Evolutionary conservation across 2,888 invertebrate species (phyloP), one percentile per base, ranked within the genome.

Genomic region (Polyommatus icarus): DNA sequence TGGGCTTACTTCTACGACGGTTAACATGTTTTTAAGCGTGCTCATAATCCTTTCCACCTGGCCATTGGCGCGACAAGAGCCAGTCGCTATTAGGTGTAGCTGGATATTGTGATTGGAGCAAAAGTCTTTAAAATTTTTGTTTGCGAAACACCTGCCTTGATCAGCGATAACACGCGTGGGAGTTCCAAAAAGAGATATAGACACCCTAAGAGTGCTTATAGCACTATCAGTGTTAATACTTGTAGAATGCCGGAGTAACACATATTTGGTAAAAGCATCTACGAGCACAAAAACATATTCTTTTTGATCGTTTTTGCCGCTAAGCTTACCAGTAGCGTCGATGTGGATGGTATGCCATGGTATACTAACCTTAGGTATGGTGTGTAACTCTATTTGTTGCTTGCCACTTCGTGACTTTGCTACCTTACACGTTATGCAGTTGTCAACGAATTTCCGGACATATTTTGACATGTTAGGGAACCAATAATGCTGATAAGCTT

Each of bases 31-130:
- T 24, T 24, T 24, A 24, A 24, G 24, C 24, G 24, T 24, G 24
- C 24, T 24, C 24, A 40, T 40, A 40, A 40, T 40, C 40, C 40
- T 8, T 40, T 40, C 40, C 40, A 40, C 40, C 40, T 40, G 40
- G 40, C 40, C 40, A 40, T 40, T 85, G 12, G 83, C 84, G 24
- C 80, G 80, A 76, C 78, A 78, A 32, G 79, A 78, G 7, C 79
- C 78, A 3, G 79, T 80, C 5, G 80, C 79, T 10, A 80, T 80
- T 15, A 82, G 72, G 76, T 80, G 79, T 54, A 80, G n/a, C 0
- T 77, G 6, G 8, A 81, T 80, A 73, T 81, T 81, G 15, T 79
- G 75, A 24, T 18, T 46, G 0, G 20, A 36, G 78, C 81, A 82
- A 78, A 79, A 81, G n/a, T 82, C 78, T 59, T 15, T 29, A 40